Conservation (phyloP, 2,797 vertebrate species). For the Fistularia tabacaria region DNA sequence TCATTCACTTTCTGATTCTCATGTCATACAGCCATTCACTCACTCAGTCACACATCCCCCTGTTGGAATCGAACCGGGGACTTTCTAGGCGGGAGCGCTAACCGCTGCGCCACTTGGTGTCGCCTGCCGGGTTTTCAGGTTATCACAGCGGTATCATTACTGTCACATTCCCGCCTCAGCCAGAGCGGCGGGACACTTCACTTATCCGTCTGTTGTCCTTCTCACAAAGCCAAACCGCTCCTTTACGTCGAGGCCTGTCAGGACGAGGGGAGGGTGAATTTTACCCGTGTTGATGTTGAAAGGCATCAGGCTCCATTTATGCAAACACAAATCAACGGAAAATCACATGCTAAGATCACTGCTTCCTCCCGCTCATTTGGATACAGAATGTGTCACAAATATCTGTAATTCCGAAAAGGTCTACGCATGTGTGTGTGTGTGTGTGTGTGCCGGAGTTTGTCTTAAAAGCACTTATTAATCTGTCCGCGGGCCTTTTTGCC, state of each 20-base stretch:
- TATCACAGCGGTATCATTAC: slow-evolving; percentile 18
- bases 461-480: slow-evolving; percentile 73
- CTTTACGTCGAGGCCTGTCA: slow-evolving; percentile 45
- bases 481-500: slow-evolving; percentile 72
- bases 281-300: slow-evolving; percentile 59
- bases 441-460: slow-evolving; percentile 21
- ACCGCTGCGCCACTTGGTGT: too few relatives aligned
- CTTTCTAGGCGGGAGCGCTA: too few relatives aligned
- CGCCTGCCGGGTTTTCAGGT: neutral
- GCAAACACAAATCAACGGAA: slow-evolving; percentile 65
- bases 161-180: slow-evolving; percentile 26
- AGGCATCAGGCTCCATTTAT: slow-evolving; percentile 62
- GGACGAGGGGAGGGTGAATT: slow-evolving; percentile 46
- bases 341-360: slow-evolving; percentile 68
- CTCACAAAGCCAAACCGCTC: slow-evolving; percentile 34
- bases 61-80: too few relatives aligned
- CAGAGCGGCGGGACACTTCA: too few relatives aligned
- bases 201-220: slow-evolving; percentile 18
- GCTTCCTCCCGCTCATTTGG: slow-evolving; percentile 63
- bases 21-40: too few relatives aligned
- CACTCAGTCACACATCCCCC: too few relatives aligned
- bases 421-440: slow-evolving; percentile 28
- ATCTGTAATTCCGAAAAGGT: slow-evolving; percentile 70
- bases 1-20: too few relatives aligned
- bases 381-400: slow-evolving; percentile 69